Conservation (phyloP, 2,113 vertebrate species). For the Candoia aspera region DNA sequence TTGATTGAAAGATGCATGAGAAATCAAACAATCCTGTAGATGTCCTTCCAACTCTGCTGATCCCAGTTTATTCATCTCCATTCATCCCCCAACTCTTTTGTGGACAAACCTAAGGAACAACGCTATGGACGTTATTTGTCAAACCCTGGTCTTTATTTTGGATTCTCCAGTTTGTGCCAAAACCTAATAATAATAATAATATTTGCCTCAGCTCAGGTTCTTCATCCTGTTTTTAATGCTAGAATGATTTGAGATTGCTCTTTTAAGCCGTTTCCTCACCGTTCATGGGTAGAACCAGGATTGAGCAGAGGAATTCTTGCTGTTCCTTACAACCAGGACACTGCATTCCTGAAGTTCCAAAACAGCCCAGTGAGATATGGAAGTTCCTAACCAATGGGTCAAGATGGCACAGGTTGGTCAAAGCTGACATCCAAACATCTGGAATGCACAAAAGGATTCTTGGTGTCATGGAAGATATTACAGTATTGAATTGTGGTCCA, state of each 20-base stretch:
- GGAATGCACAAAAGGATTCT: too few relatives aligned
- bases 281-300: neutral
- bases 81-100: slow-evolving; percentile 45
- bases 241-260: slow-evolving; percentile 6
- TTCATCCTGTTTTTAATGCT: rapidly evolving
- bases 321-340: neutral
- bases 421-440: too few relatives aligned
- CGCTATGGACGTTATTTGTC: slow-evolving; percentile 62
- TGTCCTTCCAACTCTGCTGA: slow-evolving; percentile 55
- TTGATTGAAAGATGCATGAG: slow-evolving; percentile 22
- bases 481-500: neutral
- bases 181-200: slow-evolving; percentile 49
- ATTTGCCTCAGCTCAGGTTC: slow-evolving; percentile 47
- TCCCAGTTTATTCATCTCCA: slow-evolving; percentile 60
- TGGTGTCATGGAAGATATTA: too few relatives aligned
- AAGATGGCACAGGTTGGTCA: too few relatives aligned
- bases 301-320: too few relatives aligned
- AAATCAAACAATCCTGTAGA: slow-evolving; percentile 56
- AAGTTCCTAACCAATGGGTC: too few relatives aligned
- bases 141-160: slow-evolving; percentile 47
- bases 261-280: rapidly evolving
- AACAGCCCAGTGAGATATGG: too few relatives aligned
- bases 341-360: too few relatives aligned
- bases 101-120: slow-evolving; percentile 47
- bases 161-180: slow-evolving; percentile 61